These are phyloP conservation scores for Nesogale talazaci DNA, from an alignment of 2,113 vertebrate species.

Conservation along the genomic window DNA sequence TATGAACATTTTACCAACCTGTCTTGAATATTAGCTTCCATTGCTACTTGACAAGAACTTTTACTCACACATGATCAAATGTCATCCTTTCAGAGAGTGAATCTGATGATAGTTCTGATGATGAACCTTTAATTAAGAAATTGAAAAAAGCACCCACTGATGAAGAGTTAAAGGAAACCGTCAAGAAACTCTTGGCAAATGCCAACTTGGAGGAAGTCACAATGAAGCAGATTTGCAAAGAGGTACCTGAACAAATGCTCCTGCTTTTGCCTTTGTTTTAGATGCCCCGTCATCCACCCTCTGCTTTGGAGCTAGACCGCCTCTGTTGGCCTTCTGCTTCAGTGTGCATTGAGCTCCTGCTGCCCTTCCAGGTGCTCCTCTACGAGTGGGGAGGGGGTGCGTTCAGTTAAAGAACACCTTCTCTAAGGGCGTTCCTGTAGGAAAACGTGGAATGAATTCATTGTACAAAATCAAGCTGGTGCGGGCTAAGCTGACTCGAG, in stretches of 20 bases:
- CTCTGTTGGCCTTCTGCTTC: neutral
- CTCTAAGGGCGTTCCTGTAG: neutral
- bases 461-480: neutral
- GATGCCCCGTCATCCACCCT: neutral
- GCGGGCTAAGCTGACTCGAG: neutral
- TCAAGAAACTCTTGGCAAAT: slow-evolving; percentile 92
- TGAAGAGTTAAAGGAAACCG: slow-evolving; percentile 92
- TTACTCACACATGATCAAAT: slow-evolving; percentile 49
- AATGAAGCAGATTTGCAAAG: slow-evolving; percentile 97
- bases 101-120: slow-evolving; percentile 94
- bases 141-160: slow-evolving; percentile 93
- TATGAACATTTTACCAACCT: neutral
- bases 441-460: neutral
- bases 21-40: slow-evolving; percentile 42
- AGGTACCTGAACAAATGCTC: slow-evolving; percentile 83
- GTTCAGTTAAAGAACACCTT: neutral
- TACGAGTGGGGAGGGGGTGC: neutral
- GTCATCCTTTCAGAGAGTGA: slow-evolving; percentile 87
- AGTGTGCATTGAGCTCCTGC: neutral
- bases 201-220: slow-evolving; percentile 96
- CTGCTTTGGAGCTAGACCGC: neutral
- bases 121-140: slow-evolving; percentile 95
- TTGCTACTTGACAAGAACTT: slow-evolving; percentile 6
- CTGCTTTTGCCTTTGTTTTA: slow-evolving; percentile 1
- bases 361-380: neutral